Base-by-base conservation (phyloP, 2,888 invertebrate genomes). In the Hyles lineata region DNA sequence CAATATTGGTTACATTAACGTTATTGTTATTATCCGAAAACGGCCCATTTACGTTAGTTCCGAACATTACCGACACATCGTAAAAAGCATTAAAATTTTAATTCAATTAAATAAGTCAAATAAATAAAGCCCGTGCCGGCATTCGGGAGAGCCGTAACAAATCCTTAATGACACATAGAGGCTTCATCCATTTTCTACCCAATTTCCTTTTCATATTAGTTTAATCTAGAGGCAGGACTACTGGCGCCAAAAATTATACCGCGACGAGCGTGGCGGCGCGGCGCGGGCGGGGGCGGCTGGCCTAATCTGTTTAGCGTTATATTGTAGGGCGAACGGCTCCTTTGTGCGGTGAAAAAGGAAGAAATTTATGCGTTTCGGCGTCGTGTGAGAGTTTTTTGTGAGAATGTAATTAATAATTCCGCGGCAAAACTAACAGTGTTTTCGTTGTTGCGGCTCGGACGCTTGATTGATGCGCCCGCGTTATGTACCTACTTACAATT, bases 351-450 rank as follows among this genome's bases (percentile, higher is more conserved):
- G 91, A 92, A 94, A 94, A 94, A 94, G 92, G 93, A 93, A 93
- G 92, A 94, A 94, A 94, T 94, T 94, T 94, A 94, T 94, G 92
- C 91, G 91, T 92, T 93, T 92, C 94, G 94, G 94, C 92, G 85
- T 88, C 91, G 91, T 93, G 93, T 93, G 92, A 90, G 86, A 88
- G 92, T 94, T 94, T 94, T 94, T 94, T 94, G 92, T 93, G 83
- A 80, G 92, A 93, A 93, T 93, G 94, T 95, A 94, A 95, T 95
- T 95, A 95, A 95, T 95, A 95, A 94, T 94, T 94, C 93, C 92
- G 95, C 95, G 95, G 95, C 94, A 95, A 95, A 95, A 95, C 95
- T 95, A 95, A 95, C 95, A 95, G 94, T 95, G 95, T 94, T 94
- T 93, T 94, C 89, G 93, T 92, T 92, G 90, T 89, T 85, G 85